These are phyloP conservation scores for Onychomys leucogaster DNA, from an alignment of 2,797 vertebrate genomes.

Conservation along the genomic window DNA sequence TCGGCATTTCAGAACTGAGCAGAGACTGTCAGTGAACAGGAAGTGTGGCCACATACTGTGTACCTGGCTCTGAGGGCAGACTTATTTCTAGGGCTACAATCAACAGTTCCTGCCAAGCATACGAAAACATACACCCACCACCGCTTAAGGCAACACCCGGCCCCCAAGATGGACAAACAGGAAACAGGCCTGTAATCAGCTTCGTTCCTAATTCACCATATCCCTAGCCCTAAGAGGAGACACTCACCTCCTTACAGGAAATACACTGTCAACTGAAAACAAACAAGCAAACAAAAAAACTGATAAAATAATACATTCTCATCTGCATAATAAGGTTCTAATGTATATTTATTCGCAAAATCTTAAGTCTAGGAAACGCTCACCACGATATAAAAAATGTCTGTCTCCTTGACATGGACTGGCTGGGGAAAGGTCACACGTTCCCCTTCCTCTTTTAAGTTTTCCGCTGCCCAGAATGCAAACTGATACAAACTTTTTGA, in stretches of 20 bases:
- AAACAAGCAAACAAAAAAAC: background rate
- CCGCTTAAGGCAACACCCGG: background rate
- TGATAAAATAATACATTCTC: background rate
- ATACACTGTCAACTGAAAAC: background rate
- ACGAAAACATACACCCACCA: background rate
- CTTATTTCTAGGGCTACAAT: background rate
- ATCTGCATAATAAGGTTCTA: background rate
- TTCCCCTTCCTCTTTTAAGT: background rate
- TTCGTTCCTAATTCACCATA: background rate
- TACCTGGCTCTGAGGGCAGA: background rate
- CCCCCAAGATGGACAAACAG: background rate
- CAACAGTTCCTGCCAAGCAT: background rate
- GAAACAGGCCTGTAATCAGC: background rate
- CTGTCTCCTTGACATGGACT: background rate
- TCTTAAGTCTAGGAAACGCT: background rate
- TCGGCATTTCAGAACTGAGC: background rate
- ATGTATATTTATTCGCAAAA: background rate
- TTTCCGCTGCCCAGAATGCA: background rate
- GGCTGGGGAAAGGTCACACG: background rate
- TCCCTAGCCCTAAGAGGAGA: background rate
- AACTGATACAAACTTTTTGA: background rate
- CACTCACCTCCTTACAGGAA: background rate
- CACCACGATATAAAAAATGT: background rate
- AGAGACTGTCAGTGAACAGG: background rate
- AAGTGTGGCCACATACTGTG: background rate